Base-by-base conservation (phyloP, 2,888 invertebrate species). In the Molanna angustata region DNA sequence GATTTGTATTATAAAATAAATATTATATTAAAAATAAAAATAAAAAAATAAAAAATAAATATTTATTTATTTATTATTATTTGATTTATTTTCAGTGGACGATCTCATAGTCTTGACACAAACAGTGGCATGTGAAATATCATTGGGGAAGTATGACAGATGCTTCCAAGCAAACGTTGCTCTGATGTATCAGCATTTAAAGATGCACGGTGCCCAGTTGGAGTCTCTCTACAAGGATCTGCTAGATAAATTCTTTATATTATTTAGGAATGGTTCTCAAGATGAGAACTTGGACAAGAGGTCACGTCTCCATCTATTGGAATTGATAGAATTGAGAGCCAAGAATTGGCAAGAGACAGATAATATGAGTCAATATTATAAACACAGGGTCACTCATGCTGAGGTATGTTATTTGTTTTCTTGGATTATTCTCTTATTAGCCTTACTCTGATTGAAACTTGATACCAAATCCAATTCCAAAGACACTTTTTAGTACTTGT, bases 301-400 rank as follows among this genome's bases (percentile, higher is more conserved):
- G 71, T 89, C 90, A 65, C 83, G 94, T 72, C 82, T 92, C 67
- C 88, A 90, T 72, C 80, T 95, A 65, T 84, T 96, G 69, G 94
- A 95, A 77, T 79, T 95, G 59, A 92, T 96, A 64, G 95, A 96
- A 76, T 77, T 95, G 67, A 82, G 95, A 68, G 94, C 94, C 58
- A 90, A 90, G 73, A 85, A 88, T 67, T 95, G 95, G 95, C 86
- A 88, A 67, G 85, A 87, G 58, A 86, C 84, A 61, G 89, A 90
- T 70, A 86, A 88, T 64, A 86, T 90, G 79, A 86, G 85, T 71
- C 84, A 86, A 65, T 94, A 93, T 72, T 94, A 93, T 68, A 85
- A 83, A 68, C 80, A 82, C 64, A 82, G 82, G 68, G 80, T 79
- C 68, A 80, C 82, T 62, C 82, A 80, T 66, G 78, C 80, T 66